These are phyloP conservation scores for Mionectes olivaceus DNA, from an alignment of 2,797 vertebrate genomes.

Conservation along the genomic window DNA sequence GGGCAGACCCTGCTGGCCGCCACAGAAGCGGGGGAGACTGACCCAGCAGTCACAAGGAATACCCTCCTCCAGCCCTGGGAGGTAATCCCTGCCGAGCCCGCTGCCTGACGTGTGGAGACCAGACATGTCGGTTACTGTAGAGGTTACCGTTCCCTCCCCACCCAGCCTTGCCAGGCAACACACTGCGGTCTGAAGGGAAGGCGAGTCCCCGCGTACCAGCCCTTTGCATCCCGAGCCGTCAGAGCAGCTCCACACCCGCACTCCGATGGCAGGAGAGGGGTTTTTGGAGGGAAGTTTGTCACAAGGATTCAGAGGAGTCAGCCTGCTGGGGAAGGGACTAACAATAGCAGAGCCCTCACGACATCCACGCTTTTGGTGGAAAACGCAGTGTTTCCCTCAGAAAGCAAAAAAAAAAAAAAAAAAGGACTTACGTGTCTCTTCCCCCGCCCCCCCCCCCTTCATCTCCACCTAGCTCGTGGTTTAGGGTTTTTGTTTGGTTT, in stretches of 20 bases:
- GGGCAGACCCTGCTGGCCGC: slow-evolving; percentile 1
- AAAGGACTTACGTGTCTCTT: background rate
- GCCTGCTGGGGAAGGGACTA: background rate
- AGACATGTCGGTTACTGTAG: slow-evolving; percentile 14
- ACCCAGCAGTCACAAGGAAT: slow-evolving; percentile 43
- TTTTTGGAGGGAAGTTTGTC: background rate
- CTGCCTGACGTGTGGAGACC: slow-evolving; percentile 1
- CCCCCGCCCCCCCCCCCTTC: background rate
- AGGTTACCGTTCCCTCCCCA: slow-evolving; percentile 3
- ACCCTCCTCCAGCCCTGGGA: slow-evolving; percentile 25
- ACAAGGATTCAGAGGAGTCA: background rate
- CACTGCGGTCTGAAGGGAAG: background rate
- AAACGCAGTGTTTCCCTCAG: slow-evolving; percentile 37
- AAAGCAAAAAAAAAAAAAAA: background rate
- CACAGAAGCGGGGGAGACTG: background rate
- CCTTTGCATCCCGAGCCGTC: background rate
- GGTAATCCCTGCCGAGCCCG: slow-evolving; percentile 33
- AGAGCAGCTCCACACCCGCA: background rate
- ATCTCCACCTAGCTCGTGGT: slow-evolving; percentile 26
- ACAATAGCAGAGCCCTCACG: background rate
- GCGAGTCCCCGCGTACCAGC: background rate
- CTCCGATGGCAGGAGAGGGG: background rate
- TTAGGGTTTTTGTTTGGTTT: background rate
- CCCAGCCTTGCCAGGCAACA: background rate
- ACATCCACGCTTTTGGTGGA: background rate